Base-by-base conservation (phyloP, 1,140 invertebrate species). In the Conus betulinus region DNA sequence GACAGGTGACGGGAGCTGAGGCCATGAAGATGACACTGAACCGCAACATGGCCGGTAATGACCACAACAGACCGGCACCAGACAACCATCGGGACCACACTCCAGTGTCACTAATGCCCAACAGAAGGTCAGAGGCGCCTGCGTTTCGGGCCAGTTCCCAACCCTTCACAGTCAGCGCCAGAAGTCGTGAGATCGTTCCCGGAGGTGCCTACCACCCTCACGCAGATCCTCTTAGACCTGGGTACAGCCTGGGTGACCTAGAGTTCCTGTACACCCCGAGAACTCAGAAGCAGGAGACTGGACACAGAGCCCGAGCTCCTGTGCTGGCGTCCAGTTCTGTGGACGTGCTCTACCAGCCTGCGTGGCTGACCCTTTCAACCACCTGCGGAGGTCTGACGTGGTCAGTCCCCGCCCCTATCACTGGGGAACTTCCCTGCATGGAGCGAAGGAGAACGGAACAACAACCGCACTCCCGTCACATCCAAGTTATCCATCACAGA, bases 251-350 rank as follows among this genome's bases (percentile, higher is more conserved):
- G 15, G 79, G 79, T 0, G 51, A 81, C 39, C 10, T 81, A 13
- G 51, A 81, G 10, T 81, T 53, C 20, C 39, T 53, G 79, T 81
- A 81, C 79, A 81, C 79, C 17, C 79, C 79, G 51, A 81, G 79
- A 23, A 52, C 4, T 15, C 27, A 52, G 15, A 8, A 4, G 52
- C 51, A 15, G 51, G 51, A 8, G 79, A 11, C 0, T 20, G 20
- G 67, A 7, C 7, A 11, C 67, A 20, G 67, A 20, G 7, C 67
- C 57, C 57, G 4, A 20, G 25, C 76, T 11, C 39, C 15, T 53
- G 39, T 4, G 51, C 6, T 5, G 8, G 79, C 51, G 7, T 51
- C 39, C 51, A 39, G 52, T 3, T 20, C 51, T 53, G 20, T 53
- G 51, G 79, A 81, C 51, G 13, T 8, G 79, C 79, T 81, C 13